Conservation (phyloP, 1,140 invertebrate genomes). For the Carcinoscorpius rotundicauda region DNA sequence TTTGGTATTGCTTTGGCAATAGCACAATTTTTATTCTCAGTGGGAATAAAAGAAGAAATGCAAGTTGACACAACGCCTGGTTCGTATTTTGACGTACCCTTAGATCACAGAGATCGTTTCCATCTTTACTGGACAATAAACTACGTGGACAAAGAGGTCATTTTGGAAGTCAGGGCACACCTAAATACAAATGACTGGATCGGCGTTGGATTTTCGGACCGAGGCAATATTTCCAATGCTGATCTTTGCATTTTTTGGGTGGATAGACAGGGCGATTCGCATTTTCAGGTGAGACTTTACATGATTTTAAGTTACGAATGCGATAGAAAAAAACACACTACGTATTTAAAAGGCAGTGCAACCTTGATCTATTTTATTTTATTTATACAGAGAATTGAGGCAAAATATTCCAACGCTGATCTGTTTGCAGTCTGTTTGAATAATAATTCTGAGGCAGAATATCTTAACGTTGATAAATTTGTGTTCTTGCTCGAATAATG, state of each 20-base stretch:
- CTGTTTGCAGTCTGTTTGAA: too few relatives aligned
- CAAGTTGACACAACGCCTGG: too few relatives aligned
- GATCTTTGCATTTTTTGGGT: constrained; percentile 77
- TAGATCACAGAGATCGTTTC: constrained; percentile 21
- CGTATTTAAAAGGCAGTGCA: not conserved
- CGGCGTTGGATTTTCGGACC: constrained; percentile 82
- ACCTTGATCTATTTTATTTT: constrained; percentile 11
- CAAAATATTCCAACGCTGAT: too few relatives aligned
- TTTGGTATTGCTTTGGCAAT: too few relatives aligned
- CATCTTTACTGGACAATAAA: constrained; percentile 27
- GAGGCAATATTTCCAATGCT: constrained; percentile 58
- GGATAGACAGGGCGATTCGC: constrained; percentile 46
- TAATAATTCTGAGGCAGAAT: too few relatives aligned
- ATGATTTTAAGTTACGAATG: not conserved
- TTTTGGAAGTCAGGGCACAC: constrained; percentile 23
- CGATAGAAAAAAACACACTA: not conserved
- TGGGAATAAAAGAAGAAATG: too few relatives aligned
- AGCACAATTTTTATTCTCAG: too few relatives aligned
- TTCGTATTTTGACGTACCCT: constrained; percentile 17
- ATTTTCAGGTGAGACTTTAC: constrained; percentile 49
- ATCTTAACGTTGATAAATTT: too few relatives aligned
- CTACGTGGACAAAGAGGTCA: constrained; percentile 22
- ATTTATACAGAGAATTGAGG: constrained; percentile 8
- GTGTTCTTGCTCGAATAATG: too few relatives aligned
- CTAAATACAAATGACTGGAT: constrained; percentile 46